Base-by-base conservation (phyloP, 2,888 invertebrate species). In the Scaptomyza reducta region DNA sequence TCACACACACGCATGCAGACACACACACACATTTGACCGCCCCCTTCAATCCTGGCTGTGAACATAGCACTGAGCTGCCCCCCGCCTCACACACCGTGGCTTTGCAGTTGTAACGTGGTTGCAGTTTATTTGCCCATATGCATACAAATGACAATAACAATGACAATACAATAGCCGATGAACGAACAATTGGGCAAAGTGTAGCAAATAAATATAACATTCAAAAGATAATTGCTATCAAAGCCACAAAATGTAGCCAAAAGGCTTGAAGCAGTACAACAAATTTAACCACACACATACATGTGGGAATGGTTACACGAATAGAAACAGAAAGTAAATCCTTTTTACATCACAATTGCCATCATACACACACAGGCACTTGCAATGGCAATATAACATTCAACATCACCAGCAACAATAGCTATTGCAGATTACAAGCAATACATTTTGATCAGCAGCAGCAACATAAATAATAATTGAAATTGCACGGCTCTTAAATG, bases 141-240 rank as follows among this genome's bases (percentile, higher is more conserved):
- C 61, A 70, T 53, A 74, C 60, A 74, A 74, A 78, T 71, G 79
- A 75, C 78, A 74, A 71, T 61, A 56, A 33, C 70, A 62, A 67
- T 61, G 66, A 58, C 58, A 74, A 75, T 53, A 70, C 74, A 85
- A 85, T 63, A 68, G 61, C 65, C 70, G 71, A 41, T 63, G 47
- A 71, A 53, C 74, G 76, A 75, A 85, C 88, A 85, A 83, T 86
- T 86, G 84, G 57, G 56, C 75, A 86, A 77, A 88, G 84, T 88
- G 88, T 80, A 86, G 87, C 89, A 85, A 84, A 77, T 79, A 85
- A 81, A 84, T 88, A 80, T 79, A 77, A 85, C 89, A 87, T 89
- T 77, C 86, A 88, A 78, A 79, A 78, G 87, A 90, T 90, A 90
- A 90, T 90, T 89, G 89, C 87, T 83, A 80, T 84, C 78, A 85